Base-by-base conservation (phyloP, 1,140 invertebrate species). In the Chironomus striatipennis region DNA sequence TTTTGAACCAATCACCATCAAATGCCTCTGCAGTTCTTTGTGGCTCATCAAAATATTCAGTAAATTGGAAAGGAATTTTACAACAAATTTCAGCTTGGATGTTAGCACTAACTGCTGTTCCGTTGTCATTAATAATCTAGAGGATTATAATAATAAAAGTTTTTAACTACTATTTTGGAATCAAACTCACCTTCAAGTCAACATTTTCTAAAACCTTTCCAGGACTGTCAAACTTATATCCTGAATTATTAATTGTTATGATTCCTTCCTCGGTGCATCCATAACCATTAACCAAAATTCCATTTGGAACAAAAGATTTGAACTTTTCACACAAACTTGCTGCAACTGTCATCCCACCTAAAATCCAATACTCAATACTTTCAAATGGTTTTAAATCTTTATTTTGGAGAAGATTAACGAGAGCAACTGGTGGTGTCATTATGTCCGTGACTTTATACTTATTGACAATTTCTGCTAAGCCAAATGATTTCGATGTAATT, bases 11-110 rank as follows among this genome's bases (percentile, higher is more conserved):
- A 73, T 93, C 87, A 12, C 80, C 78, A 76, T 90, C 89, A 5
- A 92, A 81, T 0, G 87, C 85, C 1, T 84, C 79, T 0, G n/a
- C n/a, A n/a, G 90, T 92, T 75, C 87, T 89, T 76, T 87, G 79
- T 4, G 81, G 78, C 75, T 89, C 81, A 34, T 84, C 82, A 75
- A 81, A 84, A 75, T 88, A 89, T 3, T 87, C 87, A 42, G 82
- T 79, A 83, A 87, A 86, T 2, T 85, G 78, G 65, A 84, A 80
- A 0, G 84, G 83, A 7, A 85, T 82, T 74, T 83, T 83, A 5
- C 86, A 77, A 73, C 84, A 87, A 21, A 91, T 78, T 80, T 90
- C 89, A 34, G 90, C 89, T 75, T n/a, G n/a, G n/a, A n/a, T n/a
- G n/a, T n/a, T n/a, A n/a, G n/a, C n/a, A n/a, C n/a, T n/a, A n/a